Conservation (phyloP, 2,888 invertebrate genomes). For the Baccha elongata region DNA sequence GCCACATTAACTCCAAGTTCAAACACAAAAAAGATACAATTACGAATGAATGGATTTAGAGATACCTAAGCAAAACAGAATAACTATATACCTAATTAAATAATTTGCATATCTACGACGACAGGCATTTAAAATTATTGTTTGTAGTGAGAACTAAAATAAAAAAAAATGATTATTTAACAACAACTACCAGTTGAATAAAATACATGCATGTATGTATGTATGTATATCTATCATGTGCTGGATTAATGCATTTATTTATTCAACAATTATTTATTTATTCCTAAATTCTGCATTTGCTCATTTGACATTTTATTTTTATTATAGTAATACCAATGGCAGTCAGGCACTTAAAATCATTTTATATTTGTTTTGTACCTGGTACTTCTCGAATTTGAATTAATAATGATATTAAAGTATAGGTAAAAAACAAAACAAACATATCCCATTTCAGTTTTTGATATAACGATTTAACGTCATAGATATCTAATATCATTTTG, state of each 20-base stretch:
- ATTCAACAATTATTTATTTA: neutral
- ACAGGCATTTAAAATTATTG: neutral
- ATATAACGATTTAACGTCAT: slow-evolving; percentile 5
- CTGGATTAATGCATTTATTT: slow-evolving; percentile 15
- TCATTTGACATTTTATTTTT: slow-evolving; percentile 20
- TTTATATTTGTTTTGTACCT: slow-evolving; percentile 1
- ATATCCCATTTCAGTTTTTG: slow-evolving; percentile 13
- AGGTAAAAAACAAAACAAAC: slow-evolving; percentile 21
- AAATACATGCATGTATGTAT: neutral
- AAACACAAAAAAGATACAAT: neutral
- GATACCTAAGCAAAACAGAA: neutral
- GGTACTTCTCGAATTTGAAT: neutral
- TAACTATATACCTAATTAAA: neutral
- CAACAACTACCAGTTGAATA: slow-evolving; percentile 4
- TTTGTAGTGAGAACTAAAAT: slow-evolving; percentile 22
- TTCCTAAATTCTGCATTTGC: slow-evolving; percentile 2
- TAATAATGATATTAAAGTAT: neutral
- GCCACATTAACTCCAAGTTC: neutral
- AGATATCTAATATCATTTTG: neutral
- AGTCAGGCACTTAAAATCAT: neutral
- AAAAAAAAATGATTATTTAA: slow-evolving; percentile 24
- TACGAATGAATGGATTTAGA: neutral
- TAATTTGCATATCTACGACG: slow-evolving; percentile 36
- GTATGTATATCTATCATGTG: neutral
- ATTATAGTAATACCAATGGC: slow-evolving; percentile 1